These are phyloP conservation scores for Sander vitreus DNA, from an alignment of 2,113 vertebrate species.

Conservation along the genomic window DNA sequence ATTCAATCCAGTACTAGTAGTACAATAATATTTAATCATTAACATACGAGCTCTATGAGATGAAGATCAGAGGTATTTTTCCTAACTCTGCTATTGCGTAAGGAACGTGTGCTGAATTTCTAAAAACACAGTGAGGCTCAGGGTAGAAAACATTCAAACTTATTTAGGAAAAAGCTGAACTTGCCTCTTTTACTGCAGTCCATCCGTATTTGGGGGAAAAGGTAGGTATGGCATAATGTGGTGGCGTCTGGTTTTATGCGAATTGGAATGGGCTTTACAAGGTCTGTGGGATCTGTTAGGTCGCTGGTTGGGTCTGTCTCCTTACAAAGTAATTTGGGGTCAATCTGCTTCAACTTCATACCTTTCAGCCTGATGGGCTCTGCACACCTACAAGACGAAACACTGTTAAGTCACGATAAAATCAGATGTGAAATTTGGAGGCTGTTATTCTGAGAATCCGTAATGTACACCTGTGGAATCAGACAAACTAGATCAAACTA, in stretches of 20 bases:
- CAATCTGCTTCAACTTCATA: conserved; percentile 88
- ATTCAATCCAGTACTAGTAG: not conserved
- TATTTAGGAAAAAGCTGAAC: conserved; percentile 32
- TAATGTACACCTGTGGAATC: not conserved
- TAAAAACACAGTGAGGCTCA: not conserved
- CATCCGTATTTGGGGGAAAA: conserved; percentile 88
- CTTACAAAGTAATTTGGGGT: conserved; percentile 87
- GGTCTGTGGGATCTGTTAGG: conserved; percentile 41
- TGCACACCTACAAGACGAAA: conserved; percentile 79
- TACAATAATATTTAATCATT: conserved; percentile 37
- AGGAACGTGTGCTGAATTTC: conserved; percentile 17
- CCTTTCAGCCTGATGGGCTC: conserved; percentile 86
- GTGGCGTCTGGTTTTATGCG: conserved; percentile 85
- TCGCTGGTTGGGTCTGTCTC: conserved; percentile 32
- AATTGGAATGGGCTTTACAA: conserved; percentile 65
- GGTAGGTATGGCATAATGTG: conserved; percentile 89
- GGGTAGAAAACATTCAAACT: not conserved
- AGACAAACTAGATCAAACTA: not conserved
- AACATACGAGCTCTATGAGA: conserved; percentile 18
- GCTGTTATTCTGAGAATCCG: not conserved
- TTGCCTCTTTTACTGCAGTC: conserved; percentile 94
- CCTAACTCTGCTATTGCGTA: conserved; percentile 31
- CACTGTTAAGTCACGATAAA: not conserved
- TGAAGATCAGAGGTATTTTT: conserved; percentile 10
- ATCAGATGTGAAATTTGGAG: not conserved